Percentiles rank a stretch among this genome's conserved stretches.
phyloP scores from a whole-genome alignment of 2,888 invertebrate genomes.

The Drosophila infuscata region DNA sequence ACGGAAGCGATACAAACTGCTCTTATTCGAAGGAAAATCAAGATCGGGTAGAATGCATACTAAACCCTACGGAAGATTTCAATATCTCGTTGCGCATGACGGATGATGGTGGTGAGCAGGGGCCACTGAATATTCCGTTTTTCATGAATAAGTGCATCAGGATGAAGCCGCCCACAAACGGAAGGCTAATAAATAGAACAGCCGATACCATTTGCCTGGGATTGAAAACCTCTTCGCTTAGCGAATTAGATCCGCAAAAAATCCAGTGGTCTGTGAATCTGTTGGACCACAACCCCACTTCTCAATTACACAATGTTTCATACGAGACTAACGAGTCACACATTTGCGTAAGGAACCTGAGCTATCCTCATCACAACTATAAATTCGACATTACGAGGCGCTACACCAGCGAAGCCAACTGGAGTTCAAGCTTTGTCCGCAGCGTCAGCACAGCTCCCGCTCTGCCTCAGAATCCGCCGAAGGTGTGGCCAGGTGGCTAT shows the following conservation, averaged over 20 bases:
- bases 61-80: accelerated
- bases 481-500: slow-evolving; percentile 88
- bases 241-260: accelerated
- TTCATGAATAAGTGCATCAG: background rate
- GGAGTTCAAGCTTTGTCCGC: slow-evolving; percentile 89
- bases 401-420: slow-evolving; percentile 85
- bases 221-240: background rate
- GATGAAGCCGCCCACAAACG: background rate
- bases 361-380: slow-evolving; percentile 85
- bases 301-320: accelerated
- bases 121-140: accelerated
- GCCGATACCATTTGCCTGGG: slow-evolving; percentile 18
- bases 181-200: accelerated
- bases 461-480: slow-evolving; percentile 88
- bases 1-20: accelerated
- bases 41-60: background rate
- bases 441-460: slow-evolving; percentile 87
- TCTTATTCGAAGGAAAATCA: background rate
- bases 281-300: background rate
- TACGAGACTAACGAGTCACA: background rate
- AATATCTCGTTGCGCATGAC: background rate
- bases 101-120: background rate
- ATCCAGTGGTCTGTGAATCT: slow-evolving; percentile 35
- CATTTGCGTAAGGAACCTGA: slow-evolving; percentile 63
- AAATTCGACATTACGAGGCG: slow-evolving; percentile 88